Base-by-base conservation (phyloP, 2,888 invertebrate species). In the Esperia sulphurella region DNA sequence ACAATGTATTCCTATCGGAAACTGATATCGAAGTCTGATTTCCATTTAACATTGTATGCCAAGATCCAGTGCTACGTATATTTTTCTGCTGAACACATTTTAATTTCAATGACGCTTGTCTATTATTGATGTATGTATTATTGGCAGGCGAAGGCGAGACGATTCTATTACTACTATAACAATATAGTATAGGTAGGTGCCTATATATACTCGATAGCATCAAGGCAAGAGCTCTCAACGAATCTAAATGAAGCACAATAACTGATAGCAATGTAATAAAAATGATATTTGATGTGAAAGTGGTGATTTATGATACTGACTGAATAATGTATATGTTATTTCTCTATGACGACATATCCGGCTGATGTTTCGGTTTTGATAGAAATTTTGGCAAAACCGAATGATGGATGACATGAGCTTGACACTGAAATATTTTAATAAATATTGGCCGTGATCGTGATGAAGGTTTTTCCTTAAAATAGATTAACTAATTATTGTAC, bases 201-300 rank as follows among this genome's bases (percentile, higher is more conserved):
- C 35, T 35, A 6, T n/a, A 21, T 35, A 3, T 1, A 6, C n/a
- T n/a, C 40, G 1, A 14, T 40, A 14, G 40, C 40, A 40, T 35
- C 35, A n/a, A 14, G 35, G 21, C 6, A 35, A 5, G n/a, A n/a
- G n/a, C 35, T n/a, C 35, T 35, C 35, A 9, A n/a, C 9, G 35
- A 35, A 35, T 29, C 45, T 45, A 38, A 45, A 45, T 45, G 45
- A 39, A 13, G 35, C 39, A 28, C 21, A 29, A 45, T 45, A 45
- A 39, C 37, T 9, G 21, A 40, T 40, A 40, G 14, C 8, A 40
- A 14, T 21, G 21, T 13, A 35, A 35, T 35, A 35, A 35, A n/a
- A 33, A 33, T 33, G 33, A n/a, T n/a, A n/a, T n/a, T 35, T 35
- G 6, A 35, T 35, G 35, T n/a, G 5, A 10, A 31, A 31, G 10